phyloP scores from a whole-genome alignment of 2,888 invertebrate genomes.

The Pinctada fucata region DNA sequence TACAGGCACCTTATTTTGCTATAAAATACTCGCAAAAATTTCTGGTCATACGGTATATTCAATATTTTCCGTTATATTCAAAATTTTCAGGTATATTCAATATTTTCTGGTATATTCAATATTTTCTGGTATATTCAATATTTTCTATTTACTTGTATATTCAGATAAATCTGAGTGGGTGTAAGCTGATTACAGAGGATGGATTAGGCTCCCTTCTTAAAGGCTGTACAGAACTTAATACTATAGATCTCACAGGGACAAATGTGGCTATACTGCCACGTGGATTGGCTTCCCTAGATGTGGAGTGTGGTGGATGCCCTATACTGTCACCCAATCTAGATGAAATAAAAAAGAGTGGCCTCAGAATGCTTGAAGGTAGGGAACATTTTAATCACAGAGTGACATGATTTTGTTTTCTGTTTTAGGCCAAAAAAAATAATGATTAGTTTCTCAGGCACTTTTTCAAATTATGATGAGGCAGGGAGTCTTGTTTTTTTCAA shows the following conservation, averaged over 20 bases:
- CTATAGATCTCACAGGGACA: constrained; percentile 45
- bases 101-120: neutral
- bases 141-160: constrained; percentile 10
- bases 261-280: constrained; percentile 46
- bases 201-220: constrained; percentile 42
- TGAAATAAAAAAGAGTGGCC: constrained; percentile 26
- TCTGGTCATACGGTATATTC: too few species aligned
- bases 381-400: neutral
- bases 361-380: constrained; percentile 22
- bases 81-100: too few species aligned
- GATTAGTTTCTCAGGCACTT: too few species aligned
- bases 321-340: constrained; percentile 48
- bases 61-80: too few species aligned
- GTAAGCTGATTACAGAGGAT: constrained; percentile 47
- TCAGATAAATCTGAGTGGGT: constrained; percentile 48
- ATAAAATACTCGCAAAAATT: too few species aligned
- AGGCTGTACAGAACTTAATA: constrained; percentile 37
- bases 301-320: constrained; percentile 45
- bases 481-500: too few species aligned
- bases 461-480: too few species aligned
- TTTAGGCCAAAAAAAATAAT: too few species aligned
- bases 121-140: neutral
- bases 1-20: too few species aligned
- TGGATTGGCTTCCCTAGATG: constrained; percentile 26
- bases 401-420: neutral